Percentiles rank a stretch among this genome's conserved stretches.
Conservation (phyloP, 2,113 vertebrate genomes). For the Sinocyclocheilus grahami region DNA sequence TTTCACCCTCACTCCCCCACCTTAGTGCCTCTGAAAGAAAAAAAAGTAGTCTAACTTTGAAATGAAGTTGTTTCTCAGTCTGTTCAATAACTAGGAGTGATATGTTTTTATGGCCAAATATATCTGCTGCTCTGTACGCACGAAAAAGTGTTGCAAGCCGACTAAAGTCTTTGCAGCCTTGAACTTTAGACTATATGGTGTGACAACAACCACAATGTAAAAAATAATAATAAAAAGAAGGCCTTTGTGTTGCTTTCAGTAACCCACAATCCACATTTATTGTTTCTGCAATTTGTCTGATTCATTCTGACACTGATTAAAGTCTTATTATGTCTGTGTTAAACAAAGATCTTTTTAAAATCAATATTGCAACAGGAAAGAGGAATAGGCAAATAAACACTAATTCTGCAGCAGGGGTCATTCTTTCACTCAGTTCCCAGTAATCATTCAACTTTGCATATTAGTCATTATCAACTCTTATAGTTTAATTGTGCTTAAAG, state of each 20-base stretch:
- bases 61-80: slow-evolving; percentile 68
- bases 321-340: slow-evolving; percentile 16
- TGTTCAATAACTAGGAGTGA: slow-evolving; percentile 50
- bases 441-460: background rate
- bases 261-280: background rate
- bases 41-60: slow-evolving; percentile 53
- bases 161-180: slow-evolving; percentile 35
- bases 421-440: background rate
- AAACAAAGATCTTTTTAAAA: slow-evolving; percentile 20
- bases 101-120: slow-evolving; percentile 57
- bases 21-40: slow-evolving; percentile 63
- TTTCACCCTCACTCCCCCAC: slow-evolving; percentile 60
- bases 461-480: background rate
- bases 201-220: slow-evolving; percentile 36
- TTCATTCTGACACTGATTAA: background rate
- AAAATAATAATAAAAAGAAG: slow-evolving; percentile 32
- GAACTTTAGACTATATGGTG: slow-evolving; percentile 55
- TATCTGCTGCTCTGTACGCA: slow-evolving; percentile 33
- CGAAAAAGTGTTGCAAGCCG: slow-evolving; percentile 3
- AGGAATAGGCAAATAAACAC: background rate
- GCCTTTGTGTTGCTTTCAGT: background rate
- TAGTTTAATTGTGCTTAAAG: background rate
- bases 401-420: background rate
- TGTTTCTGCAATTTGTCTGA: slow-evolving; percentile 15
- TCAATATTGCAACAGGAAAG: background rate